phyloP scores from a whole-genome alignment of 2,888 invertebrate genomes.

The Diplazon laetatorius region DNA sequence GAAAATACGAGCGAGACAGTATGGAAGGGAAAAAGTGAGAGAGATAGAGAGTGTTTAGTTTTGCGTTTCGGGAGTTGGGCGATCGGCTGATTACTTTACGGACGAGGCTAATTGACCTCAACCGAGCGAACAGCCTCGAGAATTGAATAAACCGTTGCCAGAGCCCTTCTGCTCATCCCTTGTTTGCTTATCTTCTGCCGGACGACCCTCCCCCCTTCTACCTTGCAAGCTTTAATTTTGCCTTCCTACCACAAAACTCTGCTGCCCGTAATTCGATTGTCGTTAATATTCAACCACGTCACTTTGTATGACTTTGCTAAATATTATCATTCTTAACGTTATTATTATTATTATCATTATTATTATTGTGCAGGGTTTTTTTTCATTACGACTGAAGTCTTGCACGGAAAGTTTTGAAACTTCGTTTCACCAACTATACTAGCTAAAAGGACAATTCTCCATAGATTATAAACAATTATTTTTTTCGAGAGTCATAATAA shows the following conservation, averaged over 20 bases:
- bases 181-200: neutral
- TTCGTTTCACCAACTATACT: too few species aligned
- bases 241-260: neutral
- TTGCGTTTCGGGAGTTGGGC: conserved; percentile 7
- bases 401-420: too few species aligned
- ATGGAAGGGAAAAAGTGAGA: neutral
- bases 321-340: conserved; percentile 1
- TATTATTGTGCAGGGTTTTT: too few species aligned
- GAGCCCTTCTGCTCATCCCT: neutral
- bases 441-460: too few species aligned
- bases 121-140: neutral
- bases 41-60: neutral
- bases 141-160: conserved; percentile 12
- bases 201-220: too few species aligned
- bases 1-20: too few species aligned
- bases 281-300: conserved; percentile 1
- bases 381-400: too few species aligned
- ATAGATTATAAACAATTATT: too few species aligned
- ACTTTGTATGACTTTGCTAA: neutral
- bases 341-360: too few species aligned
- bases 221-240: neutral
- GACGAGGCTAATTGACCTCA: conserved; percentile 15
- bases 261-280: conserved; percentile 2
- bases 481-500: too few species aligned
- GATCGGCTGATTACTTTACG: conserved; percentile 7